Base-by-base conservation (phyloP, 2,888 invertebrate genomes). In the Drosophila aldrichi region DNA sequence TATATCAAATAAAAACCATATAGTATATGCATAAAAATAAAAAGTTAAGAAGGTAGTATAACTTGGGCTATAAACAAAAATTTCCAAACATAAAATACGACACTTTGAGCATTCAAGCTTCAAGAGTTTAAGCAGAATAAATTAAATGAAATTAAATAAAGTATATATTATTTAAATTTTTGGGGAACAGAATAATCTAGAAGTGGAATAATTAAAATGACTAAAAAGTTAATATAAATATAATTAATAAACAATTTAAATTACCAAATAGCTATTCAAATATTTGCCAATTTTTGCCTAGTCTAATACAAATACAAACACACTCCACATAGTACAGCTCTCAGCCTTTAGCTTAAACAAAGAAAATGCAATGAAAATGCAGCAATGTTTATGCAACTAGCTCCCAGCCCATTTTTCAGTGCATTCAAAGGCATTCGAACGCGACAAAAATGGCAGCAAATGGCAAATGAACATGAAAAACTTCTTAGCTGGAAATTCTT, bases 381-480 rank as follows among this genome's bases (percentile, higher is more conserved):
- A 32, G 14, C 46, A 20, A 57, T 16, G 51, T 38, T 74, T 52
- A 20, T 58, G 59, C 60, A 70, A 60, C 36, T 20, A 20, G 55
- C 32, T 18, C 40, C 14, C n/a, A 18, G 57, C 40, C 41, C 56
- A 49, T 56, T 70, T 59, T 60, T 32, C 32, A 12, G 18, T 41
- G 36, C 69, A 59, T 14, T 32, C 49, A 34, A 62, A 57, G 52
- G 14, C 14, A 32, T 32, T 54, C 41, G 12, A 22, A 22, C 22
- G 14, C 44, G 44, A 44, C 44, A 62, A 3, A 49, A 49, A 62
- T 61, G 40, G 46, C 29, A 70, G 46, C 57, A 83, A 83, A 88
- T 88, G 83, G 87, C 87, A 88, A 88, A 79, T 70, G 89, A 66
- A 68, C 84, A 89, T 70, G 83, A 59, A 82, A 89, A 80, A 87